These are phyloP conservation scores for Lasioglossum figueresi DNA, from an alignment of 2,888 invertebrate genomes.

Conservation along the genomic window DNA sequence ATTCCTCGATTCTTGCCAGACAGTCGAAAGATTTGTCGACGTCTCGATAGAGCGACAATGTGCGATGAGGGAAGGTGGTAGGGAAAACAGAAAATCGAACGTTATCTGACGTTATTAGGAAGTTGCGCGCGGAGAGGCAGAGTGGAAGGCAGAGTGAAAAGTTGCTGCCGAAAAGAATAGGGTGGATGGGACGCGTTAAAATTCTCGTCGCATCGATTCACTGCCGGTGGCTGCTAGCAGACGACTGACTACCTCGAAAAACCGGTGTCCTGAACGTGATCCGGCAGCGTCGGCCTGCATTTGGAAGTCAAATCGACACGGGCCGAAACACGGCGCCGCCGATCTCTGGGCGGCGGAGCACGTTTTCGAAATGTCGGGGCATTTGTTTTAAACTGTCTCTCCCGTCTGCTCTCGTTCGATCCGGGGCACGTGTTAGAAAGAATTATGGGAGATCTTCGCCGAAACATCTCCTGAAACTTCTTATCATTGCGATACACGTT, in stretches of 20 bases:
- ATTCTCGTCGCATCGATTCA: slow-evolving; percentile 52
- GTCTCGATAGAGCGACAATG: slow-evolving; percentile 17
- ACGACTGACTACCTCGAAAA: slow-evolving; percentile 54
- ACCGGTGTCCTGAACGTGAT: slow-evolving; percentile 56
- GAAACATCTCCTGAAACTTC: not conserved
- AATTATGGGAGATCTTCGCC: slow-evolving; percentile 1
- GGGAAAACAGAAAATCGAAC: not conserved
- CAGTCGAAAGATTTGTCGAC: slow-evolving; percentile 22
- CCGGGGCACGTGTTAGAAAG: not conserved
- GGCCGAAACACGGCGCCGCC: slow-evolving; percentile 11
- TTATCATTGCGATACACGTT: not conserved
- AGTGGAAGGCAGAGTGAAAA: not conserved
- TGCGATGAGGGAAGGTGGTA: not conserved
- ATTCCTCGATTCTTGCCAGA: not conserved
- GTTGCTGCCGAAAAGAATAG: slow-evolving; percentile 12
- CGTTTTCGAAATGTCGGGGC: slow-evolving; percentile 30
- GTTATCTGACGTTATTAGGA: not conserved
- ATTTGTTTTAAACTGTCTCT: slow-evolving; percentile 34
- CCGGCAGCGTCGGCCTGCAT: slow-evolving; percentile 29
- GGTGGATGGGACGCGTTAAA: slow-evolving; percentile 29
- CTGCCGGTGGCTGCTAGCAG: slow-evolving; percentile 37
- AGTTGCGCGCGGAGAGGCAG: slow-evolving; percentile 2
- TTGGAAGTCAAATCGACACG: slow-evolving; percentile 63
- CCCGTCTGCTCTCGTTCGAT: not conserved
- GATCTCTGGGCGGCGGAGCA: slow-evolving; percentile 7